Base-by-base conservation (phyloP, 35 echinoderm and acorn worm genomes). In the Apostichopus californicus region DNA sequence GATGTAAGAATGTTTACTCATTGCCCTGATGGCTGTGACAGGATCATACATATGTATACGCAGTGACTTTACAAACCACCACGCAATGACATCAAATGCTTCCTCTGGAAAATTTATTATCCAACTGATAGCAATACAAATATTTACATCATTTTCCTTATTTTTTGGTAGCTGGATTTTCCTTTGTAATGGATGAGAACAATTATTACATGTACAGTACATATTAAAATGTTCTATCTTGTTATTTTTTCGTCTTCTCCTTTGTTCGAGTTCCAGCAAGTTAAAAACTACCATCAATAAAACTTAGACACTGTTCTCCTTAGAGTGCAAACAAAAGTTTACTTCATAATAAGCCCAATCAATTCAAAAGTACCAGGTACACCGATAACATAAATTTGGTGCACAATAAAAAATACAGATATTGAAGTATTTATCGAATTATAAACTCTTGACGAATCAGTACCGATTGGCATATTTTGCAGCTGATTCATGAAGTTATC, bases 111-210 rank as follows among this genome's bases (percentile, higher is more conserved):
- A 4, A 7, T 75, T 75, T 75, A 75, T 75, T 75, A 75, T 18
- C 17, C 7, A 59, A 85, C 81, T 59, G 57, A 85, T 56, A 85
- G 81, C 55, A 85, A 85, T 85, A 85, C 55, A 58, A 58, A 85
- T 85, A 85, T 85, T 85, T 55, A 85, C 81, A 60, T 85, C 57
- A 85, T 85, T 85, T 46, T 85, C 81, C 9, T 85, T 85, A 85
- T 84, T 84, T 34, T 46, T 84, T 84, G 54, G 53, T 81, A 54
- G 28, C 78, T 81, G 78, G 78, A 55, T 24, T 55, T 61, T 61
- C 58, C 58, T 61, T 9, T 61, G 12, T 73, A 73, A 73, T 73
- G n/a, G 70, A 73, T 73, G 15, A 66, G 63, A 66, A 17, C 13
- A 0, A 73, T 75, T 22, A 75, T 75, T 22, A 75, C 71, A 75